Evolutionary conservation across 2,888 invertebrate genomes (phyloP).

Genomic region (Drosophila atroscutellata): DNA sequence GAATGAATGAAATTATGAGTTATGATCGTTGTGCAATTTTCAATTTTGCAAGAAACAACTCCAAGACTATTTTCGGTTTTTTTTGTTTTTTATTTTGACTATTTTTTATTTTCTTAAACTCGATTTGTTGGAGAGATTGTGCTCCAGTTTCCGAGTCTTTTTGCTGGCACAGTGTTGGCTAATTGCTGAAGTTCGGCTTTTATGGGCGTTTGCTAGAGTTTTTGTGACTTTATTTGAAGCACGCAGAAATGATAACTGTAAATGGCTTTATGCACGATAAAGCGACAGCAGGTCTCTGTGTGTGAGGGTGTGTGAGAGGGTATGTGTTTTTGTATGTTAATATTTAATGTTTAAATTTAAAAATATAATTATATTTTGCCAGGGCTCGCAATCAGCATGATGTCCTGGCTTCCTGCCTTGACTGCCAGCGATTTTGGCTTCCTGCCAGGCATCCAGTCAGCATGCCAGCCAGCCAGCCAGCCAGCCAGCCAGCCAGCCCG

Average conservation of each 20-base stretch:
- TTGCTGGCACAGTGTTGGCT: slow-evolving; percentile 44
- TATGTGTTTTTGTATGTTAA: slow-evolving; percentile 40
- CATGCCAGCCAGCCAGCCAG: not conserved
- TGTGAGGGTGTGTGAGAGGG: slow-evolving; percentile 18
- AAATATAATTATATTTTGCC: slow-evolving; percentile 70
- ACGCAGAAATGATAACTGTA: slow-evolving; percentile 42
- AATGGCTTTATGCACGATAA: slow-evolving; percentile 60
- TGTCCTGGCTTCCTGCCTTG: slow-evolving; percentile 40
- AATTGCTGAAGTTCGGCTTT: slow-evolving; percentile 56
- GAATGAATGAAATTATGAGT: slow-evolving; percentile 53
- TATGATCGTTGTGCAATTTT: slow-evolving; percentile 60
- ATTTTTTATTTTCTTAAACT: not conserved
- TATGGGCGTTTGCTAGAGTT: slow-evolving; percentile 25
- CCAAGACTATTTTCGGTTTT: not conserved
- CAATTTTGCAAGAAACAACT: slow-evolving; percentile 40
- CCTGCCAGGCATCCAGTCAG: slow-evolving; percentile 50
- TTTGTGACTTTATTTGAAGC: slow-evolving; percentile 30
- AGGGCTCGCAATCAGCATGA: slow-evolving; percentile 65
- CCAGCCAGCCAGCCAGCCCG: not conserved
- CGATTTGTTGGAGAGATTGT: slow-evolving; percentile 18
- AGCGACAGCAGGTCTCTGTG: slow-evolving; percentile 12
- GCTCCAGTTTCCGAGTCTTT: not conserved
- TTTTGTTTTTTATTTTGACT: no score
- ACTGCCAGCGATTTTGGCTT: slow-evolving; percentile 46
- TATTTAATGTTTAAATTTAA: slow-evolving; percentile 73